phyloP scores from a whole-genome alignment of 1,140 invertebrate genomes.

The Pogonus chalceus region DNA sequence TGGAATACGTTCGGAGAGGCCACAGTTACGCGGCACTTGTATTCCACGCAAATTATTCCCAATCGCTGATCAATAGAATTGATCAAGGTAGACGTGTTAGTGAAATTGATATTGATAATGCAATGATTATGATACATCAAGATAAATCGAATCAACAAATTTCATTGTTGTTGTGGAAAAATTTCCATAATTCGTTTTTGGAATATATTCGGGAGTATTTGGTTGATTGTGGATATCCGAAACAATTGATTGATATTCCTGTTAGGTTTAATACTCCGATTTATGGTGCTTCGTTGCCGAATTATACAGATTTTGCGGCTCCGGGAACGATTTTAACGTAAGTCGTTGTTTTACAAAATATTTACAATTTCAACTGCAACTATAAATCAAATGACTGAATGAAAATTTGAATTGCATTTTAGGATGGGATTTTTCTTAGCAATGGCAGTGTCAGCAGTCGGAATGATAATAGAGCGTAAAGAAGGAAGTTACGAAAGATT shows the following conservation, averaged over 20 bases:
- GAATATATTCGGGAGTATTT: neutral
- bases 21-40: conserved; percentile 77
- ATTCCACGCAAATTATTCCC: conserved; percentile 79
- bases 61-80: conserved; percentile 61
- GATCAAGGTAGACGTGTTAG: conserved; percentile 52
- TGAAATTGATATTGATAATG: conserved; percentile 68
- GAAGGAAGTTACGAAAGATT: conserved; percentile 81
- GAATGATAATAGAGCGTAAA: conserved; percentile 83
- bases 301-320: conserved; percentile 91
- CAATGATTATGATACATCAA: conserved; percentile 72
- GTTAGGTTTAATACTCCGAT: conserved; percentile 43
- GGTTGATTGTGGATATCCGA: neutral
- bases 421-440: conserved; percentile 93
- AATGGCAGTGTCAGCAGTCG: conserved; percentile 85
- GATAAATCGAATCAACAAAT: conserved; percentile 64
- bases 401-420: conserved; percentile 26
- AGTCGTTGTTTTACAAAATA: conserved; percentile 18
- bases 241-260: neutral
- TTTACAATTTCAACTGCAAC: neutral
- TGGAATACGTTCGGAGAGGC: conserved; percentile 58
- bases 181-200: neutral
- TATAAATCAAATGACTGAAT: conserved; percentile 2
- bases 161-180: neutral
- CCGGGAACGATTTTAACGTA: conserved; percentile 90
- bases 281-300: conserved; percentile 76